A percentile compares a stretch with the other conserved stretches of the same genome.
Conservation (phyloP, 2,797 vertebrate genomes). For the Uromys caudimaculatus region DNA sequence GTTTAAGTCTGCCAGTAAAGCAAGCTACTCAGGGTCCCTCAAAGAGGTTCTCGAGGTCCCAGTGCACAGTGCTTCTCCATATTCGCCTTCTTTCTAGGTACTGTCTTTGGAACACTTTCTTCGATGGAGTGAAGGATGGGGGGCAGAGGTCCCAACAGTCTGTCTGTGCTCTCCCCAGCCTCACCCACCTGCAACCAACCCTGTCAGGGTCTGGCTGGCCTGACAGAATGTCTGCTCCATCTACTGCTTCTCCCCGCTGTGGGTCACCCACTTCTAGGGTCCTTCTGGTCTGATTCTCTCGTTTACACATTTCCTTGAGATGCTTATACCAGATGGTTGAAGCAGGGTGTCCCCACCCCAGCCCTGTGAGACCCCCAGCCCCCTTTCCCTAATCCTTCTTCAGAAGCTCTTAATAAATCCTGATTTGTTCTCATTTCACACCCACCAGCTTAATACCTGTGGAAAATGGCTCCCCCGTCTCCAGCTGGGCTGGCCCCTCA, state of each 20-base stretch:
- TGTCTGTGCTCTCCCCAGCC: background rate
- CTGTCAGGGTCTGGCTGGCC: background rate
- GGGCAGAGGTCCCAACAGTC: background rate
- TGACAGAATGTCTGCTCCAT: background rate
- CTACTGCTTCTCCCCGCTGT: no score
- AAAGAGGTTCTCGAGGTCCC: background rate
- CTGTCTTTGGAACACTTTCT: background rate
- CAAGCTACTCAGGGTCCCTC: background rate
- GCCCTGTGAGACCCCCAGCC: no score
- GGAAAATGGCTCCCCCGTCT: background rate
- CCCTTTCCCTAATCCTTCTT: background rate
- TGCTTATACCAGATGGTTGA: background rate
- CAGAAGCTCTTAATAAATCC: background rate
- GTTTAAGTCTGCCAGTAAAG: background rate
- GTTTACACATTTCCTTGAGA: background rate
- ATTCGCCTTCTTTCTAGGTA: background rate
- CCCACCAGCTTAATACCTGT: background rate
- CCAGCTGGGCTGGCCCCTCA: background rate
- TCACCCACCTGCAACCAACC: background rate
- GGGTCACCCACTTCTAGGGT: background rate
- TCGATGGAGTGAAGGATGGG: background rate
- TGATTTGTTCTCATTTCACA: background rate
- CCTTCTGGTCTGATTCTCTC: background rate
- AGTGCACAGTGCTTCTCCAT: background rate
- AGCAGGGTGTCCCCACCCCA: background rate